A percentile compares a stretch with the other conserved stretches of the same genome.
Evolutionary conservation across 2,888 invertebrate genomes (phyloP).

Genomic region (Drosophila anceps): DNA sequence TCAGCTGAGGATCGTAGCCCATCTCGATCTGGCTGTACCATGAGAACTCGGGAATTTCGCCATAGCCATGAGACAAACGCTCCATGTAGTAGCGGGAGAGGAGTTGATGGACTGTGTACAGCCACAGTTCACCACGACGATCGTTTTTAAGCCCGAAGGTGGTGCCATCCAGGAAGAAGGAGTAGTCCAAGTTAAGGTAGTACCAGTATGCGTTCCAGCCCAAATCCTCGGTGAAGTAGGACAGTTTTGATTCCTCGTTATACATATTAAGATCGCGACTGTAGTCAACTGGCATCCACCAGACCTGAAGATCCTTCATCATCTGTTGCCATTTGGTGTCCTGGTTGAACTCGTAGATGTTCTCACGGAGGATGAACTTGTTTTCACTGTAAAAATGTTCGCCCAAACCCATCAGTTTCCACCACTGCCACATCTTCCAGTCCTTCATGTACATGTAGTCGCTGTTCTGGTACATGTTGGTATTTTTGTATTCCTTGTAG

Average conservation of each 20-base stretch:
- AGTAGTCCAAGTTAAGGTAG: constrained; percentile 87
- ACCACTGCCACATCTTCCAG: constrained; percentile 83
- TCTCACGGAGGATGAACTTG: constrained; percentile 76
- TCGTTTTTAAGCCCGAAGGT: constrained; percentile 87
- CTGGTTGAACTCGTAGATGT: constrained; percentile 69
- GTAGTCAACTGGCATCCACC: constrained; percentile 87
- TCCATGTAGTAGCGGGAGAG: constrained; percentile 91
- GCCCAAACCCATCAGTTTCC: constrained; percentile 82
- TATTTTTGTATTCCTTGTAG: constrained; percentile 55
- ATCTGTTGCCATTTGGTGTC: constrained; percentile 70
- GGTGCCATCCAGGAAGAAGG: constrained; percentile 88
- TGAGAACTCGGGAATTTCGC: constrained; percentile 88
- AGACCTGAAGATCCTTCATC: constrained; percentile 76
- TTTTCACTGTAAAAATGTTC: constrained; percentile 74
- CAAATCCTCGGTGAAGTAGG: constrained; percentile 91
- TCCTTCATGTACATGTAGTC: constrained; percentile 78
- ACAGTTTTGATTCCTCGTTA: constrained; percentile 87
- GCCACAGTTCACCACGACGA: constrained; percentile 88
- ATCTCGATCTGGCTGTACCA: constrained; percentile 86
- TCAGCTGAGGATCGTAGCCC: constrained; percentile 88
- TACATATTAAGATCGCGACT: constrained; percentile 86
- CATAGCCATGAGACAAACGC: constrained; percentile 89
- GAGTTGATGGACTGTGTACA: constrained; percentile 89
- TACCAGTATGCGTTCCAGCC: constrained; percentile 89
- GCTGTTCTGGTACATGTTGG: constrained; percentile 54